A percentile compares a stretch with the other conserved stretches of the same genome.
Conservation (phyloP, 2,113 vertebrate genomes). For the Sturnus vulgaris region DNA sequence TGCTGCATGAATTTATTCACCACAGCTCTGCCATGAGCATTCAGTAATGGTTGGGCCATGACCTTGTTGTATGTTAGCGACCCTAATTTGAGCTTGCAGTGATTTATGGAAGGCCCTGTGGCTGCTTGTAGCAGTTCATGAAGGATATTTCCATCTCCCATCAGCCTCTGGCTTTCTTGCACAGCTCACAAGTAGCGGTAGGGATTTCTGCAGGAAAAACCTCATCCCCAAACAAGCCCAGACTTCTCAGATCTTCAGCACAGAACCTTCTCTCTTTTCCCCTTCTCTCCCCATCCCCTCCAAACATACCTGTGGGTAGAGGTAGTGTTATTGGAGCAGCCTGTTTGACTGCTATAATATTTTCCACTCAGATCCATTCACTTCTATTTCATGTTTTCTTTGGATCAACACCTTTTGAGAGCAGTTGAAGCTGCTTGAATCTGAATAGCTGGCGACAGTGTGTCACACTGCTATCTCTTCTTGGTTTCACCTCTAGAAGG, state of each 20-base stretch:
- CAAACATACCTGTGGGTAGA: constrained; percentile 68
- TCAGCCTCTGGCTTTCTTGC: background rate
- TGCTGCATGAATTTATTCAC: background rate
- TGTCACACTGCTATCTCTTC: constrained; percentile 51
- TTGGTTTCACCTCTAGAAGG: constrained; percentile 63
- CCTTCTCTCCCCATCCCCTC: constrained; percentile 33
- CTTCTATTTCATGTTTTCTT: constrained; percentile 65
- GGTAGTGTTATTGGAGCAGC: constrained; percentile 68
- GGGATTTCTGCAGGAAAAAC: constrained; percentile 9
- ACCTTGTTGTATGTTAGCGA: background rate
- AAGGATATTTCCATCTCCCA: background rate
- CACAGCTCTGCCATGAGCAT: background rate
- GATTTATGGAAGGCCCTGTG: background rate
- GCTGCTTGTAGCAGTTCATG: background rate
- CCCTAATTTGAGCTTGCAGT: background rate
- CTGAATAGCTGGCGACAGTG: constrained; percentile 38
- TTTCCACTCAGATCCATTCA: constrained; percentile 65
- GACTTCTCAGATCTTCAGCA: constrained; percentile 23
- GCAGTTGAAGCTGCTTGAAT: constrained; percentile 21
- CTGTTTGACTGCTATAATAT: constrained; percentile 64
- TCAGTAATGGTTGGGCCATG: background rate
- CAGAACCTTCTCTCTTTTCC: constrained; percentile 55
- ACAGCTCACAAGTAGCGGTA: background rate
- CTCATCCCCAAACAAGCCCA: background rate
- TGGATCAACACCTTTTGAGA: constrained; percentile 57